phyloP scores from a whole-genome alignment of 1,140 invertebrate species.

The Kradibia gibbosae region DNA sequence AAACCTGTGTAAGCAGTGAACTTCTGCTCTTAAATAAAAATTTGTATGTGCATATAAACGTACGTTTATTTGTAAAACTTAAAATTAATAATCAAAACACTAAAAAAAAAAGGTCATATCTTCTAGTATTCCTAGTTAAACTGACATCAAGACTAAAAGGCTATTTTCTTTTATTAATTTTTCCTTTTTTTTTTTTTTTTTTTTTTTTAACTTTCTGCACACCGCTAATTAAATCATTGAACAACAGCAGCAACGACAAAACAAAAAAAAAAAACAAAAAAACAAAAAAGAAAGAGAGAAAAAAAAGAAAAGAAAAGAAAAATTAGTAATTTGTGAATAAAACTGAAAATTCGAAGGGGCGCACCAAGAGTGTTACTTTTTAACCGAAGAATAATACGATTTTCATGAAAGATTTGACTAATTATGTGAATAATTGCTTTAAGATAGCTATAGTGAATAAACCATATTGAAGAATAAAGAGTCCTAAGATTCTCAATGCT shows the following conservation, averaged over 20 bases:
- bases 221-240: not conserved
- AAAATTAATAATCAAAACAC: not conserved
- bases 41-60: constrained; percentile 47
- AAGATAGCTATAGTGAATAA: constrained; percentile 11
- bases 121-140: not conserved
- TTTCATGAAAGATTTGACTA: constrained; percentile 1
- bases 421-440: constrained; percentile 3
- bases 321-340: constrained; percentile 43
- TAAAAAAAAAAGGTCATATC: not conserved
- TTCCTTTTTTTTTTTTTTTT: not conserved
- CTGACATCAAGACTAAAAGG: not conserved
- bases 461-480: constrained; percentile 2
- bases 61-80: not conserved
- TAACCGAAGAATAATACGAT: not conserved
- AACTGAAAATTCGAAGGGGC: too few species aligned
- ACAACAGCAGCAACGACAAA: too few species aligned
- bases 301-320: constrained; percentile 26
- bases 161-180: not conserved
- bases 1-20: constrained; percentile 52
- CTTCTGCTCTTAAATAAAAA: constrained; percentile 53
- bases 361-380: constrained; percentile 4
- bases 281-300: constrained; percentile 32
- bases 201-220: not conserved
- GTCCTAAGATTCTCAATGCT: constrained; percentile 9
- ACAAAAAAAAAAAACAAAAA: too few species aligned